These are phyloP conservation scores for Pheosia gnoma DNA, from an alignment of 2,888 invertebrate genomes.

Conservation along the genomic window DNA sequence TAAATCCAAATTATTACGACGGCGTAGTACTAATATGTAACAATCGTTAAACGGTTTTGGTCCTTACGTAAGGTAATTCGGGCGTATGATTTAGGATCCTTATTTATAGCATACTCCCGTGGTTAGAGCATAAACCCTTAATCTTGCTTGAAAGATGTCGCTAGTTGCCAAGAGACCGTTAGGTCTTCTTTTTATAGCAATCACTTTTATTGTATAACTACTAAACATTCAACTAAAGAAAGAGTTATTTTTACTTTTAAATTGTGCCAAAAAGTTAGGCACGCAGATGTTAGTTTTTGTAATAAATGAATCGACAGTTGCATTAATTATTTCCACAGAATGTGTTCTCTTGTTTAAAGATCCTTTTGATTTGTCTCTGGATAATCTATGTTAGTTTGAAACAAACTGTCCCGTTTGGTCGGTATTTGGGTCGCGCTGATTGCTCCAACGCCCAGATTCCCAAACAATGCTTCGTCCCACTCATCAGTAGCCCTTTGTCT, in stretches of 20 bases:
- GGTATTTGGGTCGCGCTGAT: constrained; percentile 72
- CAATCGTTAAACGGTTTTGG: not conserved
- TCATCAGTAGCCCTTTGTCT: constrained; percentile 63
- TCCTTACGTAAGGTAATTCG: not conserved
- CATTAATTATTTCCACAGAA: constrained; percentile 37
- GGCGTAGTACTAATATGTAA: no score
- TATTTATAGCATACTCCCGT: not conserved
- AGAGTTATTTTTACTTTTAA: no score
- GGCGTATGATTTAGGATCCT: no score
- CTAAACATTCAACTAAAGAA: no score
- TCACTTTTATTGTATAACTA: no score
- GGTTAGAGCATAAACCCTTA: not conserved
- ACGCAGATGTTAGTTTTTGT: not conserved
- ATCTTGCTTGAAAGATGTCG: not conserved
- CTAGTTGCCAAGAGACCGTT: not conserved
- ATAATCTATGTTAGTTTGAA: constrained; percentile 44
- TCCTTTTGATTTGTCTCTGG: constrained; percentile 35
- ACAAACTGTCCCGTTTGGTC: constrained; percentile 44
- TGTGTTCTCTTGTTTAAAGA: constrained; percentile 18
- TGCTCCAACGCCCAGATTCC: constrained; percentile 63
- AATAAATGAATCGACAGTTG: constrained; percentile 16
- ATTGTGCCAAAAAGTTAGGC: no score
- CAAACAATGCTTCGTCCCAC: constrained; percentile 56
- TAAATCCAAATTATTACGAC: no score
- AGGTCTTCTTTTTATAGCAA: not conserved